Evolutionary conservation across 2,888 invertebrate genomes (phyloP).

Genomic region (Operophtera brumata): DNA sequence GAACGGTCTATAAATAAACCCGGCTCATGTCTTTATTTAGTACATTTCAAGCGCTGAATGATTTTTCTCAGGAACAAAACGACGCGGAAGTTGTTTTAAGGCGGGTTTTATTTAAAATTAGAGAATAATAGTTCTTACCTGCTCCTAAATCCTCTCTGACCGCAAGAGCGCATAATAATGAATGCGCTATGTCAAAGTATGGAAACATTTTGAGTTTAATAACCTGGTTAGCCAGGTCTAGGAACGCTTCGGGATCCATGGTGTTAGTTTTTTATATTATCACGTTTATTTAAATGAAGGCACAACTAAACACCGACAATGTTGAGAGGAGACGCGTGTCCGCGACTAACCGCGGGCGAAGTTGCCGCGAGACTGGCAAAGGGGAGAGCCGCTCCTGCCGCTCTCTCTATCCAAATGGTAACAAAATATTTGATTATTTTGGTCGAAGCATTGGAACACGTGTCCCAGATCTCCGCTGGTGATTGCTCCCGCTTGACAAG

Average conservation of each 20-base stretch:
- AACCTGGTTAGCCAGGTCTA: conserved; percentile 99
- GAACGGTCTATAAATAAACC: conserved; percentile 71
- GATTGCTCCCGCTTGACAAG: conserved; percentile 13
- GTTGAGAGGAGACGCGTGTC: conserved; percentile 58
- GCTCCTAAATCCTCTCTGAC: conserved; percentile 97
- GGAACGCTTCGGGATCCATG: conserved; percentile 98
- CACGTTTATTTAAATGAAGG: conserved; percentile 45
- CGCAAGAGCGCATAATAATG: conserved; percentile 94
- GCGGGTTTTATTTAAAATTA: conserved; percentile 52
- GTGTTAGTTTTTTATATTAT: conserved; percentile 52
- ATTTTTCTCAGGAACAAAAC: conserved; percentile 38
- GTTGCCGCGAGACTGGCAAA: conserved; percentile 72
- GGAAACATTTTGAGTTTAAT: conserved; percentile 99
- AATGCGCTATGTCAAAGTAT: conserved; percentile 99
- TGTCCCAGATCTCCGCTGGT: conserved; percentile 17
- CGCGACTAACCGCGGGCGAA: conserved; percentile 75
- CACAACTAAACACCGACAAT: conserved; percentile 78
- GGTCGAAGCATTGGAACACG: conserved; percentile 39
- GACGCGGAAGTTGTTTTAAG: conserved; percentile 52
- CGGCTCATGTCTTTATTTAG: conserved; percentile 66
- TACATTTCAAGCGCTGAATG: conserved; percentile 49
- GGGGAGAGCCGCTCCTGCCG: conserved; percentile 20
- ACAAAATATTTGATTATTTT: conserved; percentile 56
- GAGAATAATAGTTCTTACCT: conserved; percentile 81
- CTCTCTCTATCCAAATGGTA: conserved; percentile 26